A percentile compares a stretch with the other conserved stretches of the same genome.
Evolutionary conservation across 2,113 vertebrate species (phyloP).

Genomic region (Passerina amoena): DNA sequence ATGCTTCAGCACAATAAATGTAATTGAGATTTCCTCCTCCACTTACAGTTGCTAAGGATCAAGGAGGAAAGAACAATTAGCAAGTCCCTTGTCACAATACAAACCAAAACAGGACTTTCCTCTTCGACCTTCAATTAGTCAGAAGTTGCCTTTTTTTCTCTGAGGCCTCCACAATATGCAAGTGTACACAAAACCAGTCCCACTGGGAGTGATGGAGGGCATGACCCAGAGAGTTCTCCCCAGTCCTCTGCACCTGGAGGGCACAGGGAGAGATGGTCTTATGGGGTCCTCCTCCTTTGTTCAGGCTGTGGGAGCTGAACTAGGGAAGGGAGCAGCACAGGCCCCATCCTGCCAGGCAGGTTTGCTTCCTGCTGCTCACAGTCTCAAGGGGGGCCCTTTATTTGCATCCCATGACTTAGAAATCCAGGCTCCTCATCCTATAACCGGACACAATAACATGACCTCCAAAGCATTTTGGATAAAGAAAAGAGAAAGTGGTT

Average conservation of each 20-base stretch:
- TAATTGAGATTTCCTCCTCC: neutral
- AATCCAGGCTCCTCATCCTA: constrained; percentile 12
- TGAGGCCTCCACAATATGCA: neutral
- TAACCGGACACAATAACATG: constrained; percentile 58
- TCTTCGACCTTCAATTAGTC: neutral
- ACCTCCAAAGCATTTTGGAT: constrained; percentile 52
- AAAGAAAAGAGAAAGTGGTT: constrained; percentile 57
- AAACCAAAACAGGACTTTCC: neutral
- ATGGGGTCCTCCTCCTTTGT: rapidly evolving
- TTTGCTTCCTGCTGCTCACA: neutral
- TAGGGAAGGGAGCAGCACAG: neutral
- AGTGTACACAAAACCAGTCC: neutral
- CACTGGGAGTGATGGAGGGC: neutral
- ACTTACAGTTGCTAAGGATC: constrained; percentile 2
- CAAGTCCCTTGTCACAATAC: neutral
- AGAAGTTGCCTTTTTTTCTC: neutral
- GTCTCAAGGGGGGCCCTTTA: neutral
- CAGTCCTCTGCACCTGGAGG: neutral
- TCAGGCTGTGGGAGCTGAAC: neutral
- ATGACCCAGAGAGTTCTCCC: neutral
- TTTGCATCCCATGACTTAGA: constrained; percentile 3
- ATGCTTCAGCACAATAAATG: neutral
- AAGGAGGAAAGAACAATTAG: constrained; percentile 37
- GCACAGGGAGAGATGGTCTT: neutral
- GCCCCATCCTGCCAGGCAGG: neutral